Percentiles rank a stretch among this genome's conserved stretches.
Conservation (phyloP, 2,888 invertebrate species). For the Coelogynopora nodosa region DNA sequence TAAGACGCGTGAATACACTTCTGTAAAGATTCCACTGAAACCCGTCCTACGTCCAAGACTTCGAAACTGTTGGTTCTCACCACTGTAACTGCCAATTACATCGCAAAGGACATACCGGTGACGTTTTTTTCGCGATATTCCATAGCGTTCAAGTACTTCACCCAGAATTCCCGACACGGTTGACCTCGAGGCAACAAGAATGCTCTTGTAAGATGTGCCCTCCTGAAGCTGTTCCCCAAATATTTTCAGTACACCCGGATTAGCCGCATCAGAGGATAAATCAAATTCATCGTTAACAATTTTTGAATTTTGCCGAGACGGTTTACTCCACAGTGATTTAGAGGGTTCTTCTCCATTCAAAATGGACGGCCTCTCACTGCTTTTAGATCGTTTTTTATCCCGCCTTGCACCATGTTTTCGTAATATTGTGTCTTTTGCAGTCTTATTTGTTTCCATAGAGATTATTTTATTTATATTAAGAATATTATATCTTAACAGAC, state of each 20-base stretch:
- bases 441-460: not conserved
- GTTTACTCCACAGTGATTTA: not conserved
- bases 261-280: slow-evolving; percentile 29
- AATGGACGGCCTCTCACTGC: not conserved
- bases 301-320: not conserved
- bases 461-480: no score
- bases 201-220: slow-evolving; percentile 57
- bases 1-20: slow-evolving; percentile 52
- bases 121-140: slow-evolving; percentile 50
- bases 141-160: slow-evolving; percentile 55
- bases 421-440: not conserved
- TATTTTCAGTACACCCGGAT: slow-evolving; percentile 35
- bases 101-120: slow-evolving; percentile 56
- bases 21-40: not conserved
- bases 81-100: slow-evolving; percentile 51
- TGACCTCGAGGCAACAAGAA: slow-evolving; percentile 54
- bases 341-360: not conserved
- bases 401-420: not conserved
- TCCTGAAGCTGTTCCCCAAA: slow-evolving; percentile 54
- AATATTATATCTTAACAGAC: no score
- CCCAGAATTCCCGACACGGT: slow-evolving; percentile 55
- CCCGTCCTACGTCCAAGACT: slow-evolving; percentile 16
- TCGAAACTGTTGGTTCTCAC: not conserved
- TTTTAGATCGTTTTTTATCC: slow-evolving; percentile 1
- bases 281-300: not conserved